Base-by-base conservation (phyloP, 2,888 invertebrate species). In the Nineta flava region DNA sequence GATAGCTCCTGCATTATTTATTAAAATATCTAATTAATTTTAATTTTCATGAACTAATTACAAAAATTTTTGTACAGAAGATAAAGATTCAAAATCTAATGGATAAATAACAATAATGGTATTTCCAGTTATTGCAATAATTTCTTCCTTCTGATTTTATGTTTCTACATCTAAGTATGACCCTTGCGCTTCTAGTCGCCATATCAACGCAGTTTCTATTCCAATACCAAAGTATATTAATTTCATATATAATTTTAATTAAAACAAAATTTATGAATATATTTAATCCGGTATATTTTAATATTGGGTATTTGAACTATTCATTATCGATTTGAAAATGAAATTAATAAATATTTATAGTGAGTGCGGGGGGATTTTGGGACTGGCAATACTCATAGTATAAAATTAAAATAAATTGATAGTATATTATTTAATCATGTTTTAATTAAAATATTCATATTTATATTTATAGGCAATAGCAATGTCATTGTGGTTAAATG, bases 321-420 rank as follows among this genome's bases (percentile, higher is more conserved):
- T 76, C 83, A 93, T 85, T 61, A 74, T 83, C 40, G 68, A 73
- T 53, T 70, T 68, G n/a, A n/a, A n/a, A n/a, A n/a, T n/a, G n/a
- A n/a, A n/a, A n/a, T n/a, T n/a, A n/a, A n/a, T n/a, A n/a, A n/a
- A n/a, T n/a, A n/a, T n/a, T n/a, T n/a, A n/a, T n/a, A n/a, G n/a
- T n/a, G n/a, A n/a, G n/a, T n/a, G n/a, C n/a, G n/a, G n/a, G n/a
- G n/a, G n/a, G n/a, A n/a, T n/a, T n/a, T n/a, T n/a, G n/a, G n/a
- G n/a, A n/a, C n/a, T n/a, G n/a, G n/a, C n/a, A n/a, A n/a, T n/a
- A n/a, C n/a, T n/a, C n/a, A n/a, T n/a, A n/a, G n/a, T n/a, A n/a
- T n/a, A n/a, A n/a, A n/a, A n/a, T n/a, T n/a, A n/a, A n/a, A n/a
- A n/a, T n/a, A n/a, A n/a, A n/a, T n/a, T n/a, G n/a, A n/a, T n/a